Base-by-base conservation (phyloP, 2,797 vertebrate species). In the Urophycis tenuis region DNA sequence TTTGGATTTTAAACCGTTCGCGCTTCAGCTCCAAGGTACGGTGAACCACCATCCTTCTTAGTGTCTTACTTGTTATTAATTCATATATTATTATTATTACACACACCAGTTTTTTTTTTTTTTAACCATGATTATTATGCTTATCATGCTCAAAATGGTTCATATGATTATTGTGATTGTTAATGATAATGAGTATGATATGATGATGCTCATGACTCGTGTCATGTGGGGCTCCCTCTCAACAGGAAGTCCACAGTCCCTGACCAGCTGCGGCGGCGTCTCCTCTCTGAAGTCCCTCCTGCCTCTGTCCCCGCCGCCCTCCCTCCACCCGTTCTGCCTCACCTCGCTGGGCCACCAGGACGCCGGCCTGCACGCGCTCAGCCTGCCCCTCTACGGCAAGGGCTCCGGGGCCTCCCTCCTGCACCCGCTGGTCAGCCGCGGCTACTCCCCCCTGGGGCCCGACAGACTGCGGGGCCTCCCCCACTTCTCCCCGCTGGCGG, bases 1-100 rank as follows among this genome's bases (percentile, higher is more conserved):
- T 72, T 81, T 96, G 77, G 95, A 96, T 86, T 94, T 96, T 75
- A 96, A 96, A 89, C 92, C 93, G 3, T 95, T 96, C 81, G 84
- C 92, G 74, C 77, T 94, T 15, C 95, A 96, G 77, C 90, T 92
- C 74, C 94, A 92, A 89, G 94, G 96, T 98, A 85, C 3, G 67
- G 30, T 29, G 67, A 70, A 30, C 25, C 31, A n/a, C n/a, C n/a
- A n/a, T n/a, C n/a, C 67, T 60, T 60, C 22, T n/a, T 60, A 19
- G 17, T 60, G 49, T 60, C 19, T 49, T 2, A 10, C 36, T 49
- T 49, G 15, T 60, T 9, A 60, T n/a, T 25, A 25, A 60, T 60
- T 60, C 22, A 25, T 25, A n/a, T n/a, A 17, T 60, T 60, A n/a
- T 60, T 60, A 60, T 60, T n/a, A 60, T n/a, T 60, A 60, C 45